Evolutionary conservation across 2,888 invertebrate genomes (phyloP), one percentile per base, ranked within the genome.

Genomic region (Ypsolopha sequella): DNA sequence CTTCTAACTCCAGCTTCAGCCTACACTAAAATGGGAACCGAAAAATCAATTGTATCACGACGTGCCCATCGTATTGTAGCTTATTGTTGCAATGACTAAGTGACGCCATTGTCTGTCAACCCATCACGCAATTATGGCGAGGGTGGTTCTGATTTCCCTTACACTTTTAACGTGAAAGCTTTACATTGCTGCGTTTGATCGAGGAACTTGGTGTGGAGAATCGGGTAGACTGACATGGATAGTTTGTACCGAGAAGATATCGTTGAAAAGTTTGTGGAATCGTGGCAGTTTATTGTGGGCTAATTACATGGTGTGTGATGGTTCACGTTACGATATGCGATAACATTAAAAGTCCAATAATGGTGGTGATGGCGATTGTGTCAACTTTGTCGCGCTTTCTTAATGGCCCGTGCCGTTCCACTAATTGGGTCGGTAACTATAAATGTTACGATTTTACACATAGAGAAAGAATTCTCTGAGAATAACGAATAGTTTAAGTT

Each of bases 291-390:
- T 67, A 74, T 74, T 73, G 76, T 65, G 61, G 63, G 63, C 75
- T 84, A 82, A 84, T 84, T 80, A 81, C 76, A 76, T 66, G 66
- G 70, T 69, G 68, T 62, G 59, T 65, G 65, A 66, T 70, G 69
- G 67, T 60, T 64, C 65, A 54, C 53, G 62, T 78, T 76, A 79
- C 80, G 73, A 80, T 80, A 74, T 65, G 71, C 75, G 76, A 84
- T 82, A 84, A 82, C 79, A 81, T 76, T 85, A 81, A 86, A 84
- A 80, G 72, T 73, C 63, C 62, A 66, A 65, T 84, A 80, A 82
- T 78, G 75, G 73, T 65, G 51, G 61, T 56, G 60, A 60, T 67
- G 66, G 64, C 66, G 65, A 64, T 66, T 71, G 73, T 74, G 76
- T 78, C 75, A 76, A 80, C 76, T 74, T 66, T 64, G 76, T 72